Conservation (phyloP, 2,888 invertebrate species). For the Nomada ruficornis region DNA sequence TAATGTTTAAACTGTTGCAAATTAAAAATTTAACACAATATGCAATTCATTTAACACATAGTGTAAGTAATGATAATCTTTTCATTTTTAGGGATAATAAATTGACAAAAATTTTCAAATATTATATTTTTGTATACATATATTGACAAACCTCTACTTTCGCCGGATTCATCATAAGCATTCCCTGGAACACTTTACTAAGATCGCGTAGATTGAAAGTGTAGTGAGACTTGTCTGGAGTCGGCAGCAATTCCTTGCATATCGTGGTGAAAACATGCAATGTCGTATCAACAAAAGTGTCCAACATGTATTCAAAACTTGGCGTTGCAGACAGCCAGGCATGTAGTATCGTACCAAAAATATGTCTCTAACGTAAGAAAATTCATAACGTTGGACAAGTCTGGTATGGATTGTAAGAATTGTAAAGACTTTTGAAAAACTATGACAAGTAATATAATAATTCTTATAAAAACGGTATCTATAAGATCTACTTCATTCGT, state of each 20-base stretch:
- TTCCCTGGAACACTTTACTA: constrained; percentile 93
- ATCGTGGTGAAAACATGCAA: constrained; percentile 89
- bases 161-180: constrained; percentile 89
- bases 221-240: constrained; percentile 95
- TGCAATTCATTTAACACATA: too few species aligned
- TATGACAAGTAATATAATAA: too few species aligned
- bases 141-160: constrained; percentile 85
- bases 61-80: too few species aligned
- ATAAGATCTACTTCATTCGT: too few species aligned
- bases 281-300: constrained; percentile 88
- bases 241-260: constrained; percentile 91
- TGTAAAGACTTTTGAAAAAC: too few species aligned
- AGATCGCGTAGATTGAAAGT: constrained; percentile 95
- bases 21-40: too few species aligned
- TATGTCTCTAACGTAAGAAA: constrained; percentile 83
- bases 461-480: too few species aligned
- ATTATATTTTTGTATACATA: not conserved
- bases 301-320: constrained; percentile 71
- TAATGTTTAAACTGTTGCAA: too few species aligned
- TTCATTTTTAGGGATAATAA: too few species aligned
- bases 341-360: constrained; percentile 89
- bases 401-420: too few species aligned
- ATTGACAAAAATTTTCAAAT: not conserved
- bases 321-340: constrained; percentile 87
- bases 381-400: too few species aligned